A percentile compares a stretch with the other conserved stretches of the same genome.
phyloP scores from a whole-genome alignment of 2,113 vertebrate species.

The Mohoua ochrocephala region DNA sequence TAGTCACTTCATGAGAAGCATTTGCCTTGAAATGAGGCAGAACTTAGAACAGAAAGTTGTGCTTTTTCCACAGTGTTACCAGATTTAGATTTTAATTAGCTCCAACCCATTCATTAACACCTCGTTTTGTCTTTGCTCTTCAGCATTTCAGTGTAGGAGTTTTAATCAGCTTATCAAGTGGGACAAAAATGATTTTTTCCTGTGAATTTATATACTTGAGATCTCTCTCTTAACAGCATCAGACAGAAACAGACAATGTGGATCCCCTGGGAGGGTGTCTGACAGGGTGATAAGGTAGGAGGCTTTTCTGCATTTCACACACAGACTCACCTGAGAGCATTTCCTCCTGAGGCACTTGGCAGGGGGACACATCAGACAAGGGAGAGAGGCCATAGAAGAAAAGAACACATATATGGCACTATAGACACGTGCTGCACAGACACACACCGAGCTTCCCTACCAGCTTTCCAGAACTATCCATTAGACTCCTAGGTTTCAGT shows the following conservation, averaged over 20 bases:
- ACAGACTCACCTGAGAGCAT: neutral
- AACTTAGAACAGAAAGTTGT: neutral
- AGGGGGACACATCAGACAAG: neutral
- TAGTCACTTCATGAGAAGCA: neutral
- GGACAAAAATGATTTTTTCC: neutral
- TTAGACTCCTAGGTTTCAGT: neutral
- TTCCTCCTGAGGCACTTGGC: neutral
- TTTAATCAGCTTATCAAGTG: neutral
- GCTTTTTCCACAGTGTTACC: neutral
- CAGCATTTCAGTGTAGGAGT: neutral
- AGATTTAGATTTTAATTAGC: neutral
- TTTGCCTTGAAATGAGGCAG: neutral
- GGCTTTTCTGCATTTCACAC: neutral
- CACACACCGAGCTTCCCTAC: neutral
- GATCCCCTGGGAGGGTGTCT: neutral
- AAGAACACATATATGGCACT: neutral
- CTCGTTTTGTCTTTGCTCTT: neutral
- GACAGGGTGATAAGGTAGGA: neutral
- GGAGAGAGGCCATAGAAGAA: neutral
- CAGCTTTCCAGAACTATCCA: neutral
- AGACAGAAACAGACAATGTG: neutral
- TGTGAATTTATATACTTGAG: neutral
- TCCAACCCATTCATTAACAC: neutral
- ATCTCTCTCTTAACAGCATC: neutral
- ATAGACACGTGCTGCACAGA: rapidly evolving